Percentiles rank a stretch among this genome's conserved stretches.
These are phyloP conservation scores for Peromyscus nudipes DNA, from an alignment of 2,797 vertebrate species.

Conservation along the genomic window DNA sequence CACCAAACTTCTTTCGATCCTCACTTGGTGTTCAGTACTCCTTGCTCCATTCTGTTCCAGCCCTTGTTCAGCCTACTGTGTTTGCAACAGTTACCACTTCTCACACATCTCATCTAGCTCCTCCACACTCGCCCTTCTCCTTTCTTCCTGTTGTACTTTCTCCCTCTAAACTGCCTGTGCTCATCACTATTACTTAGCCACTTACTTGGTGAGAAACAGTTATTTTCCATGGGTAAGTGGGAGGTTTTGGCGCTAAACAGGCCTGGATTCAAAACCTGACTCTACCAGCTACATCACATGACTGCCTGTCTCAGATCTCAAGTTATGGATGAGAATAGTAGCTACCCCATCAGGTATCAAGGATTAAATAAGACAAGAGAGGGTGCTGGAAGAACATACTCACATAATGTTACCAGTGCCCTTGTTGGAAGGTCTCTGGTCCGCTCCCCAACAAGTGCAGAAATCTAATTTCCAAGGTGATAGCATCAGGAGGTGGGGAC, in stretches of 20 bases:
- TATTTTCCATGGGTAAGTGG: not conserved
- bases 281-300: rapidly evolving
- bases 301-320: not conserved
- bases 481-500: too few species aligned
- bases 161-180: not conserved
- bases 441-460: not conserved
- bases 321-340: not conserved
- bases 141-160: not conserved
- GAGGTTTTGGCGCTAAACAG: not conserved
- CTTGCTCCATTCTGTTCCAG: not conserved
- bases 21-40: not conserved
- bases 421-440: not conserved
- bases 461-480: not conserved
- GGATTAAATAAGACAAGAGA: not conserved
- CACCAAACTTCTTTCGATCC: rapidly evolving
- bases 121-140: not conserved
- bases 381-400: not conserved
- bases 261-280: not conserved
- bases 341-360: not conserved
- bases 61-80: not conserved
- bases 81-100: too few species aligned
- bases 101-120: not conserved
- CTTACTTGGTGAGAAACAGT: not conserved
- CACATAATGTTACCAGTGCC: not conserved
- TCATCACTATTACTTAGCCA: not conserved